Evolutionary conservation across 2,797 vertebrate species (phyloP).

Genomic region (Columba guinea): DNA sequence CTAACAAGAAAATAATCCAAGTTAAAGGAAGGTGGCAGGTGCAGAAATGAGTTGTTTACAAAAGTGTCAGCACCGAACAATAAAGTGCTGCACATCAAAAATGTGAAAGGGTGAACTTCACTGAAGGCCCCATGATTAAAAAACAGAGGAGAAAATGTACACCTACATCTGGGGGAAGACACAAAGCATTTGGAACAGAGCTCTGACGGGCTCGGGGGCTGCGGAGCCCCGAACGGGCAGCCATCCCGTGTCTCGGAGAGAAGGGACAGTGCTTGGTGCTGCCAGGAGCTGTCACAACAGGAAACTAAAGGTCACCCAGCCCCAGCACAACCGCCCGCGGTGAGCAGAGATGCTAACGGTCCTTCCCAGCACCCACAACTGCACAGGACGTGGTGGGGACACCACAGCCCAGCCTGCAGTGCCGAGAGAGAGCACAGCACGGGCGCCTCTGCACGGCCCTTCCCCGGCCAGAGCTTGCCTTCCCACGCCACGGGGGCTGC

Average conservation of each 20-base stretch:
- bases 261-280: rapidly evolving
- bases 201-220: background rate
- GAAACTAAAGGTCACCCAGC: background rate
- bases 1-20: constrained; percentile 78
- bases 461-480: background rate
- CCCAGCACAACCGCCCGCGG: background rate
- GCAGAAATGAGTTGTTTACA: constrained; percentile 76
- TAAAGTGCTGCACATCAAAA: constrained; percentile 63
- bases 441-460: rapidly evolving
- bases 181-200: background rate
- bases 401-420: no score
- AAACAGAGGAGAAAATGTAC: constrained; percentile 22
- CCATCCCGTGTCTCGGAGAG: rapidly evolving
- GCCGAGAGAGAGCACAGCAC: no score
- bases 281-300: background rate
- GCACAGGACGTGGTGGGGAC: background rate
- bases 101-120: constrained; percentile 8
- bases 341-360: background rate
- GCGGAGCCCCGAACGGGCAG: background rate
- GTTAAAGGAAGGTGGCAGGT: constrained; percentile 77
- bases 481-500: background rate
- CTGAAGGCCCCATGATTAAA: constrained; percentile 6
- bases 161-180: constrained; percentile 3
- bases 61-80: constrained; percentile 69
- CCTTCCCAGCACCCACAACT: background rate